Percentiles rank a stretch among this genome's conserved stretches.
Conservation (phyloP, 2,888 invertebrate genomes). For the Tetrapedia diversipes region DNA sequence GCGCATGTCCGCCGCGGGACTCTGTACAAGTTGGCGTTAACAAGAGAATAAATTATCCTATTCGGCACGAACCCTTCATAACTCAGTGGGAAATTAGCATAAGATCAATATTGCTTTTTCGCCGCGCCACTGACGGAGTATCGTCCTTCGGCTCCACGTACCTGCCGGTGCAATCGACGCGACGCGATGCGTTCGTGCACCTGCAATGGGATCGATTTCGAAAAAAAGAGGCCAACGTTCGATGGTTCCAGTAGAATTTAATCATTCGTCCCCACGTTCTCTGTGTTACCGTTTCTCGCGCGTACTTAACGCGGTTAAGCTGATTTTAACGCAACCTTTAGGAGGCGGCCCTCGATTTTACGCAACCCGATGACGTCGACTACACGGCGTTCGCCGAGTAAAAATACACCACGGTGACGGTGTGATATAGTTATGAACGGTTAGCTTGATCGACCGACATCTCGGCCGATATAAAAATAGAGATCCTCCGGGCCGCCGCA, state of each 20-base stretch:
- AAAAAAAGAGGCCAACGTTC: no score
- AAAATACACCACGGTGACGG: conserved; percentile 31
- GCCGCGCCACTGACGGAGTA: conserved; percentile 61
- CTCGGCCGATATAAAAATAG: conserved; percentile 44
- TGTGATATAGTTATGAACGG: conserved; percentile 24
- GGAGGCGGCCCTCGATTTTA: conserved; percentile 5
- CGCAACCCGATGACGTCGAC: conserved; percentile 16
- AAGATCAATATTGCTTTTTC: conserved; percentile 79
- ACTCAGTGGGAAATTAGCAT: conserved; percentile 77
- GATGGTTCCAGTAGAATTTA: no score
- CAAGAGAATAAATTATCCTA: conserved; percentile 77
- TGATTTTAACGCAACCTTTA: conserved; percentile 6
- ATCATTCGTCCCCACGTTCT: conserved; percentile 1
- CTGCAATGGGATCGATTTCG: no score
- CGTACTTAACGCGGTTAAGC: background rate
- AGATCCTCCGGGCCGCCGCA: conserved; percentile 7
- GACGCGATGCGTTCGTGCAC: background rate
- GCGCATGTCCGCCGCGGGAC: conserved; percentile 55
- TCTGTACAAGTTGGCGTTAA: conserved; percentile 72
- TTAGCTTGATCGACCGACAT: conserved; percentile 6
- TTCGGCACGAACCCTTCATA: conserved; percentile 78
- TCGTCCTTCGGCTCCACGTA: conserved; percentile 35
- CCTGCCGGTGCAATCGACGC: background rate
- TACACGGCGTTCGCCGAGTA: conserved; percentile 19
- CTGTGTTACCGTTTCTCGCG: conserved; percentile 1